Evolutionary conservation across 30 jellyfish, hydroid and myxozoan species (phyloP).

Genomic region (Pelagia noctiluca): DNA sequence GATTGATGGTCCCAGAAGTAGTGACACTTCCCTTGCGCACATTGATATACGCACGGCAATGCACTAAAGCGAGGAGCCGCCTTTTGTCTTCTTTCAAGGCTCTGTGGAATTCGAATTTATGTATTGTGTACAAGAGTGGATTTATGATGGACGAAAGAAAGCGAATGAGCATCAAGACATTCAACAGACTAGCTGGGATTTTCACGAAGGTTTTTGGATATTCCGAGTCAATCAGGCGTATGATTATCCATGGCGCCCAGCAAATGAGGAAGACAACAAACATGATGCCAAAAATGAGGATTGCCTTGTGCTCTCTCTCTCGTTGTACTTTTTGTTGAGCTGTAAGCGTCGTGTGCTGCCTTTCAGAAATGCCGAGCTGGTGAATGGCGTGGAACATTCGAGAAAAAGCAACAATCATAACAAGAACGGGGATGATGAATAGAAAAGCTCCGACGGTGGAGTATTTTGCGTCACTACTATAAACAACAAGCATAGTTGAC

Average conservation of each 20-base stretch:
- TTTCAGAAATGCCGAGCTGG: constrained; percentile 58
- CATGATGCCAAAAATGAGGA: constrained; percentile 54
- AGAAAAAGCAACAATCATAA: constrained; percentile 53
- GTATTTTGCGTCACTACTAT: constrained; percentile 30
- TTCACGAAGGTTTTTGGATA: background rate
- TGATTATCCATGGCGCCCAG: constrained; percentile 73
- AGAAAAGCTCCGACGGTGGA: constrained; percentile 55
- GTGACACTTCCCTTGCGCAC: background rate
- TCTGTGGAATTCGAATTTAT: constrained; percentile 52
- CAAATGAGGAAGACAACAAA: constrained; percentile 52
- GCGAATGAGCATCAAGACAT: constrained; percentile 43
- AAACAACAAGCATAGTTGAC: constrained; percentile 6
- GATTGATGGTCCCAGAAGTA: background rate
- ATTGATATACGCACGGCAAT: background rate
- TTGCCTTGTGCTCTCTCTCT: constrained; percentile 65
- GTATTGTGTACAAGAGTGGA: constrained; percentile 70
- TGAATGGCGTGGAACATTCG: constrained; percentile 74
- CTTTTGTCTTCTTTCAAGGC: constrained; percentile 33
- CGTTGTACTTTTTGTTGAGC: constrained; percentile 28
- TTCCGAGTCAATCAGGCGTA: constrained; percentile 29
- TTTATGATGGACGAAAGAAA: constrained; percentile 61
- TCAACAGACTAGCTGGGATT: constrained; percentile 41
- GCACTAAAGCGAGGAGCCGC: background rate
- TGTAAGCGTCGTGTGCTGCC: constrained; percentile 15
- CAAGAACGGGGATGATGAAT: constrained; percentile 47